Base-by-base conservation (phyloP, 2,113 vertebrate species). In the Nasalis larvatus region DNA sequence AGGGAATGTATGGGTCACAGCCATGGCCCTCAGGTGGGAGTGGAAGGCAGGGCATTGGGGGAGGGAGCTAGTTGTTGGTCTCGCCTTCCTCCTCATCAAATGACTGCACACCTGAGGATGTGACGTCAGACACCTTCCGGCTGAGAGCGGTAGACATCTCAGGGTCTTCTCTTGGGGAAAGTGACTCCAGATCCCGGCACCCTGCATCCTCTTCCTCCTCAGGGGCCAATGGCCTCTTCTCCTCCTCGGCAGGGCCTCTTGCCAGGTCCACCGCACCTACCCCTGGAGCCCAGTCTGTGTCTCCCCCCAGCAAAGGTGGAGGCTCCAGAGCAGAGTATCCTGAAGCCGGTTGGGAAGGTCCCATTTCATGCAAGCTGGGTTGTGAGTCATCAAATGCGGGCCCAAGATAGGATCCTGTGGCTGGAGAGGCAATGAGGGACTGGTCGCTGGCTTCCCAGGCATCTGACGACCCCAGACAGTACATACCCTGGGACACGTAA, bases 401-500 rank as follows among this genome's bases (percentile, higher is more conserved):
- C 92, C 98, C 98, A 6, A 98, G 96, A 66, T 99, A 99, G 96
- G 99, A 99, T 97, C 99, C 99, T 0, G 99, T 97, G 23, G 99
- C 99, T 1, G 99, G 99, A 96, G 99, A 99, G 37, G 99, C 99
- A 11, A 99, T 99, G 60, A 99, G 99, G 11, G 99, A 99, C 98
- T 99, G 99, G 97, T 99, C 99, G 0, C 99, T 99, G 45, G 99
- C 99, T 98, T 99, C 99, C 99, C 99, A 99, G 95, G 99, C 99
- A 0, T 99, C 99, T 0, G 99, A 99, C 0, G 99, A 99, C 35
- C 99, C 99, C 97, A 99, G 99, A 98, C 99, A 99, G 98, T 99
- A 99, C 98, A 99, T 99, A 97, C 99, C 99, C 98, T 99, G 99
- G 3, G 99, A 99, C 98, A 99, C 99, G 2, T 99, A 99, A 21